These are phyloP conservation scores for Coluber constrictor DNA, from an alignment of 2,797 vertebrate species.

Conservation along the genomic window DNA sequence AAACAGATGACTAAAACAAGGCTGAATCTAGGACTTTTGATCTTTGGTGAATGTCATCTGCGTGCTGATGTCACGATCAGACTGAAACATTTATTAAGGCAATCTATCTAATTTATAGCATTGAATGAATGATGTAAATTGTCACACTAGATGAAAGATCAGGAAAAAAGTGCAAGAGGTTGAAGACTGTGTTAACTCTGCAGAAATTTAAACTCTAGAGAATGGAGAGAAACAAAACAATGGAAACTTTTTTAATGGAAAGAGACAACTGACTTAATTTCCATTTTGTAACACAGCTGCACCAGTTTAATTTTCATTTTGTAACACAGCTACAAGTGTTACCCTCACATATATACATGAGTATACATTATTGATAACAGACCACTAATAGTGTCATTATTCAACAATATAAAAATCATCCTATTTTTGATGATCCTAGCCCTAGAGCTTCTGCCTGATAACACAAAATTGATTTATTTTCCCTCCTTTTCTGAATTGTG, in stretches of 20 bases:
- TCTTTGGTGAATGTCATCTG: conserved; percentile 40
- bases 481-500: neutral
- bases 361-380: neutral
- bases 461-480: neutral
- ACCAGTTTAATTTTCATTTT: neutral
- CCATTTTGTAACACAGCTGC: neutral
- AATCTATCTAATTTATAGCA: conserved; percentile 27
- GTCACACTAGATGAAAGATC: conserved; percentile 7
- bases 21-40: conserved; percentile 25
- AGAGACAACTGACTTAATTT: neutral
- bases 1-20: conserved; percentile 40
- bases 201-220: neutral
- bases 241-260: fast-evolving
- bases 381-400: neutral
- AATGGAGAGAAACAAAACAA: conserved; percentile 5
- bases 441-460: neutral
- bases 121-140: conserved; percentile 38
- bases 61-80: conserved; percentile 24
- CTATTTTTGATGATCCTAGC: neutral
- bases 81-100: conserved; percentile 30
- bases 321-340: neutral
- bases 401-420: neutral
- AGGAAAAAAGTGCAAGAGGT: conserved; percentile 11
- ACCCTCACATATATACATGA: neutral
- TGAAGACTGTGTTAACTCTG: neutral